Conservation (phyloP, 2,113 vertebrate species). For the Mohoua ochrocephala region DNA sequence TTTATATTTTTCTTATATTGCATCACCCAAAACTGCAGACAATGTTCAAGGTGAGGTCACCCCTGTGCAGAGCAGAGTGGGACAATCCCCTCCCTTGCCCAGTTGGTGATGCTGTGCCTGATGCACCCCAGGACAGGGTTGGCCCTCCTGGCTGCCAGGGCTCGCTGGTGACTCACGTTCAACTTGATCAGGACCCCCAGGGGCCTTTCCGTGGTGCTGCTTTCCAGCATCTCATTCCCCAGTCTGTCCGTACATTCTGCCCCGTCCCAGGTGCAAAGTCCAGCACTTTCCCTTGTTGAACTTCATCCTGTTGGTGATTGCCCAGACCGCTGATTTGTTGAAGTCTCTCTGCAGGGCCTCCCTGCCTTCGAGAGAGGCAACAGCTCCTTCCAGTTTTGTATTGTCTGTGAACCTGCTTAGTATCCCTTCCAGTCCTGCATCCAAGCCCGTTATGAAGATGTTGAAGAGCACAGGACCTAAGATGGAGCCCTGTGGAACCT, state of each 20-base stretch:
- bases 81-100: not conserved
- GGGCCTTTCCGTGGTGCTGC: not conserved
- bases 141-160: not conserved
- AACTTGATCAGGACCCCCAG: not conserved
- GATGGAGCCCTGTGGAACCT: not conserved
- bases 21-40: not conserved
- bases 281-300: fast-evolving
- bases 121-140: fast-evolving
- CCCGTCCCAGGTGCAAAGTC: not conserved
- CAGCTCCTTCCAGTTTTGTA: not conserved
- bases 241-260: not conserved
- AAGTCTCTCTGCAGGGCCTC: not conserved
- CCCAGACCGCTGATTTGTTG: not conserved
- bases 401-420: not conserved
- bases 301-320: not conserved
- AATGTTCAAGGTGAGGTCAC: not conserved
- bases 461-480: not conserved
- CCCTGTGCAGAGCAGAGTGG: not conserved
- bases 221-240: not conserved
- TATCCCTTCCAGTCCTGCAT: not conserved
- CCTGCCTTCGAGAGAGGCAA: not conserved
- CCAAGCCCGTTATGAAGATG: not conserved
- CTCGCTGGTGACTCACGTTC: not conserved
- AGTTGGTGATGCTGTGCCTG: not conserved
- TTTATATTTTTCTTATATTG: not conserved